Conservation (phyloP, 2,797 vertebrate genomes). For the Borostomias antarcticus region DNA sequence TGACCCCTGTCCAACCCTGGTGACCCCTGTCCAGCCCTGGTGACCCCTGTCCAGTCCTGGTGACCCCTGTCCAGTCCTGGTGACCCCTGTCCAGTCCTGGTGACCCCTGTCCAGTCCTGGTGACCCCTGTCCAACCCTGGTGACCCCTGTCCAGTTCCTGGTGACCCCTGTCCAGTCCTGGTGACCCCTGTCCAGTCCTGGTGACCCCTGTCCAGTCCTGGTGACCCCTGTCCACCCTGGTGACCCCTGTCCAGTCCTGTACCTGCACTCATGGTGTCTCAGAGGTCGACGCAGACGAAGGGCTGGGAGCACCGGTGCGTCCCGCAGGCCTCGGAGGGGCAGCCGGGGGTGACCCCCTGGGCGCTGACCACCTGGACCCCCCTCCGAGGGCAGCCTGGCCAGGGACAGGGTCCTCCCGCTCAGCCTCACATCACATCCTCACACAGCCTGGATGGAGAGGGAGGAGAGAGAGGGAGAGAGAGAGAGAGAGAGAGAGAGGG, state of each 20-base stretch:
- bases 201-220: too few relatives aligned
- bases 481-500: background rate
- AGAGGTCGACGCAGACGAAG: constrained; percentile 85
- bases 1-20: too few relatives aligned
- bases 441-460: constrained; percentile 79
- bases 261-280: constrained; percentile 91
- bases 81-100: too few relatives aligned
- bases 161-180: too few relatives aligned
- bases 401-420: constrained; percentile 80
- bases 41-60: too few relatives aligned
- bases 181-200: too few relatives aligned
- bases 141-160: too few relatives aligned
- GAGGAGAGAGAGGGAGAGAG: background rate
- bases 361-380: constrained; percentile 77
- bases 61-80: too few relatives aligned
- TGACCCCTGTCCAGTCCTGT: constrained; percentile 39
- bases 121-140: too few relatives aligned
- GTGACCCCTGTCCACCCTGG: too few relatives aligned
- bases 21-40: too few relatives aligned
- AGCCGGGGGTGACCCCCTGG: constrained; percentile 81
- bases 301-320: constrained; percentile 83
- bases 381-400: constrained; percentile 71
- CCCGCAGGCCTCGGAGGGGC: constrained; percentile 84
- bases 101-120: too few relatives aligned
- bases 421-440: constrained; percentile 84